Conservation (phyloP, 2,888 invertebrate genomes). For the Tipula unca region DNA sequence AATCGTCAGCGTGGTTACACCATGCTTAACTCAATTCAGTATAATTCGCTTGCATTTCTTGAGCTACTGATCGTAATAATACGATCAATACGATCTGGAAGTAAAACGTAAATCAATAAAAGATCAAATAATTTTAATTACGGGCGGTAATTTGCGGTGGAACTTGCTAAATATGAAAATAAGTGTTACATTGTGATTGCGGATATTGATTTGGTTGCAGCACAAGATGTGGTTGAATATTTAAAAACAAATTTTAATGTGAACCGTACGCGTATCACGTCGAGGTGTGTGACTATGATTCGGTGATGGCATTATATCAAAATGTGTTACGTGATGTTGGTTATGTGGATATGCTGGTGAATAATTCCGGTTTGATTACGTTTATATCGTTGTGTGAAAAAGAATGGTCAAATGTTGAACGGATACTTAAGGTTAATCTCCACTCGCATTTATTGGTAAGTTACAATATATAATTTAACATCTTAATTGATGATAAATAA, state of each 20-base stretch:
- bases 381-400: conserved; percentile 38
- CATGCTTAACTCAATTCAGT: too few species aligned
- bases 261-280: background rate
- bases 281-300: conserved; percentile 23
- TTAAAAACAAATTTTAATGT: conserved; percentile 23
- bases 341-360: conserved; percentile 42
- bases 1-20: too few species aligned
- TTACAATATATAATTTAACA: background rate
- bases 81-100: too few species aligned
- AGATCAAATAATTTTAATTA: conserved; percentile 27
- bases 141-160: conserved; percentile 30
- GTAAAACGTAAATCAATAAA: background rate
- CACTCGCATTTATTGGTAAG: conserved; percentile 42
- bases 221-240: conserved; percentile 22
- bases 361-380: conserved; percentile 43
- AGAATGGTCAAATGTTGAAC: conserved; percentile 39
- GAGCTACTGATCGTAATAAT: too few species aligned
- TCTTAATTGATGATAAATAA: background rate
- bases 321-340: conserved; percentile 31
- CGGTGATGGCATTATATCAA: conserved; percentile 20
- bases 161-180: conserved; percentile 27
- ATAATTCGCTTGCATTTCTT: too few species aligned
- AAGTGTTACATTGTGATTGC: conserved; percentile 26
- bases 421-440: conserved; percentile 42
- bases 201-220: conserved; percentile 24